Conservation (phyloP, 2,797 vertebrate species). For the Coregonus suidteri region DNA sequence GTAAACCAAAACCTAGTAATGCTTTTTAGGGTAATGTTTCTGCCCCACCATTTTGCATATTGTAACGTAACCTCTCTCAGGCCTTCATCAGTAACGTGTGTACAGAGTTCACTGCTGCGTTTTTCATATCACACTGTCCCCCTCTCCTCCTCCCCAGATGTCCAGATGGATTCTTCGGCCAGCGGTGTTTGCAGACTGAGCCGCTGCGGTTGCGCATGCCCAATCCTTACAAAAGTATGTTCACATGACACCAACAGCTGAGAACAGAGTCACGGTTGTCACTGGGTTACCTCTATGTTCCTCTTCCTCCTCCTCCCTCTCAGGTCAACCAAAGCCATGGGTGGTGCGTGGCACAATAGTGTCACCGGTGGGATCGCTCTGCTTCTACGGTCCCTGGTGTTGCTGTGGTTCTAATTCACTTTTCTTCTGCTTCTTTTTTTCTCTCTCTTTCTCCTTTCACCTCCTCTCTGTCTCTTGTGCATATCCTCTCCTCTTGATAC, state of each 20-base stretch:
- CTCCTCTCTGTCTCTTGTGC: constrained; percentile 39
- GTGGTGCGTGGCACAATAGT: constrained; percentile 66
- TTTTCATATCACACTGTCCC: constrained; percentile 85
- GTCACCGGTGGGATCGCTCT: constrained; percentile 70
- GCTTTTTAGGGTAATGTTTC: background rate
- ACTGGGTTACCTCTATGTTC: constrained; percentile 73
- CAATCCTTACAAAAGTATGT: constrained; percentile 98
- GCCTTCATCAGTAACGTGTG: background rate
- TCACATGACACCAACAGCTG: constrained; percentile 78
- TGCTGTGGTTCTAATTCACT: constrained; percentile 82
- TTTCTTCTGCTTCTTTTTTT: constrained; percentile 82
- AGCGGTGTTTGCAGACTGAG: constrained; percentile 94
- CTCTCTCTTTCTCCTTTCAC: constrained; percentile 44
- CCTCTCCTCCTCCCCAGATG: constrained; percentile 85
- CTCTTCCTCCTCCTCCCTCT: constrained; percentile 48
- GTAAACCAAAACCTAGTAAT: background rate
- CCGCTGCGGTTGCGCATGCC: constrained; percentile 95
- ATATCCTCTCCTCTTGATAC: constrained; percentile 60
- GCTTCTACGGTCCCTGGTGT: constrained; percentile 75
- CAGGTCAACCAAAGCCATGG: constrained; percentile 69
- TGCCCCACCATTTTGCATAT: background rate
- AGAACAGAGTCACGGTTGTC: constrained; percentile 64
- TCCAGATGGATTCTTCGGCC: constrained; percentile 94
- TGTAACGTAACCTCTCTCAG: background rate
- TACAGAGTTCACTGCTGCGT: constrained; percentile 63